Evolutionary conservation across 2,888 invertebrate species (phyloP).

Genomic region (Tryphoninae sp.): DNA sequence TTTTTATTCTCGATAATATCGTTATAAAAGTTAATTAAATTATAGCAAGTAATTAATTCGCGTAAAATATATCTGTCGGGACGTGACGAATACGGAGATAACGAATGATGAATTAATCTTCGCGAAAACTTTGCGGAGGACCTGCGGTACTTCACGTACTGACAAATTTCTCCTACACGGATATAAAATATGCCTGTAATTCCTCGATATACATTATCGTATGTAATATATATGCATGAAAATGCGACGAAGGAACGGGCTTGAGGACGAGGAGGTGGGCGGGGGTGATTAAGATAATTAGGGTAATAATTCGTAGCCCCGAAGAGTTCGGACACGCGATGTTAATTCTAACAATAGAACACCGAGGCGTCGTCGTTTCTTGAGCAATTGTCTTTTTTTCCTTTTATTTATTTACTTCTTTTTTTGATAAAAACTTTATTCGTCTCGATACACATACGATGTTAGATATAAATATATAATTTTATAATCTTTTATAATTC

Average conservation of each 20-base stretch:
- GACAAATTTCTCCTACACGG: neutral
- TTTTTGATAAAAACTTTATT: no score
- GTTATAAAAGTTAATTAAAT: no score
- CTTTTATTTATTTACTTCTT: no score
- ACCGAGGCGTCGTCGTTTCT: constrained; percentile 40
- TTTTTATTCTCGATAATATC: no score
- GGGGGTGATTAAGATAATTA: constrained; percentile 76
- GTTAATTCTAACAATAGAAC: constrained; percentile 70
- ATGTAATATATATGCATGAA: constrained; percentile 6
- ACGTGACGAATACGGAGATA: constrained; percentile 1
- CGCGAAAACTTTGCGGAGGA: neutral
- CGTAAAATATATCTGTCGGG: neutral
- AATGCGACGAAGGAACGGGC: constrained; percentile 50
- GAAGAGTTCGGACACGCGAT: constrained; percentile 72
- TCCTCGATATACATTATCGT: constrained; percentile 11
- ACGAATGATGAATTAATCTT: neutral
- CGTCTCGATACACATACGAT: neutral
- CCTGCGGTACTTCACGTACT: constrained; percentile 6
- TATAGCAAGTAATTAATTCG: no score
- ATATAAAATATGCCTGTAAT: constrained; percentile 34
- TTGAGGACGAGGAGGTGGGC: constrained; percentile 46
- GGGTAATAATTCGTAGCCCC: constrained; percentile 73
- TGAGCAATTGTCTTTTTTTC: constrained; percentile 47
- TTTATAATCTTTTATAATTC: constrained; percentile 17
- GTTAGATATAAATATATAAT: neutral